These are phyloP conservation scores for Lepidonotus clava DNA, from an alignment of 2,888 invertebrate genomes.

Conservation along the genomic window DNA sequence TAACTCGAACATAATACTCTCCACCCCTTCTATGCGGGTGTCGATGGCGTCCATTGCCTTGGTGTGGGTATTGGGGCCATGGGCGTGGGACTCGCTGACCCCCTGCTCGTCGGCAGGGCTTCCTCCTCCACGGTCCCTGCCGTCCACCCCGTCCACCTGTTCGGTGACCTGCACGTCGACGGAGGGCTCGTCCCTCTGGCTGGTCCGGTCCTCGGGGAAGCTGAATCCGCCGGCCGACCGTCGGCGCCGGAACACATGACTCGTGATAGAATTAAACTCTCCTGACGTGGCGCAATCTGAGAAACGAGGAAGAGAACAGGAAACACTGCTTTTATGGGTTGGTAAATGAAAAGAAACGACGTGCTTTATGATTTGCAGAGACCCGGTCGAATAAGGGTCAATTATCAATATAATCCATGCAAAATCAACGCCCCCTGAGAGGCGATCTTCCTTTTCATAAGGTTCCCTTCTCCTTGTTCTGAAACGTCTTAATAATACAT, in stretches of 20 bases:
- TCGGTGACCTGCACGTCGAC: background rate
- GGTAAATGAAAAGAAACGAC: too few species aligned
- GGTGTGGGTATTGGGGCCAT: too few species aligned
- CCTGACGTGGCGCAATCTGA: conserved; percentile 79
- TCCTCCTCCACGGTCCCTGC: conserved; percentile 5
- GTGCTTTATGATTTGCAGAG: too few species aligned
- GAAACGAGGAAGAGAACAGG: conserved; percentile 54
- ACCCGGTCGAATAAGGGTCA: too few species aligned
- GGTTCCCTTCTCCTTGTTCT: too few species aligned
- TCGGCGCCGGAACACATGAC: conserved; percentile 72
- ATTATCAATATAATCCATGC: too few species aligned
- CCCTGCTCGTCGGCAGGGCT: background rate
- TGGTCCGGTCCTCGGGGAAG: background rate
- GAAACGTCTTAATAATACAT: too few species aligned
- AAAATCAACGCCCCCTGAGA: too few species aligned
- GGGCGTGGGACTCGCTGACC: background rate
- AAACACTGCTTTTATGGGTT: too few species aligned
- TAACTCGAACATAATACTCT: conserved; percentile 82
- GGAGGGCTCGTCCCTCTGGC: background rate
- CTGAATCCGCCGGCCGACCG: conserved; percentile 65
- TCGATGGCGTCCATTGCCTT: conserved; percentile 71
- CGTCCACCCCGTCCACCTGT: background rate
- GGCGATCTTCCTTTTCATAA: too few species aligned
- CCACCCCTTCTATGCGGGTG: conserved; percentile 75
- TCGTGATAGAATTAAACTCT: conserved; percentile 78